Evolutionary conservation across 1,140 invertebrate species (phyloP), one percentile per base, ranked within the genome.

Genomic region (Nautilus pompilius): DNA sequence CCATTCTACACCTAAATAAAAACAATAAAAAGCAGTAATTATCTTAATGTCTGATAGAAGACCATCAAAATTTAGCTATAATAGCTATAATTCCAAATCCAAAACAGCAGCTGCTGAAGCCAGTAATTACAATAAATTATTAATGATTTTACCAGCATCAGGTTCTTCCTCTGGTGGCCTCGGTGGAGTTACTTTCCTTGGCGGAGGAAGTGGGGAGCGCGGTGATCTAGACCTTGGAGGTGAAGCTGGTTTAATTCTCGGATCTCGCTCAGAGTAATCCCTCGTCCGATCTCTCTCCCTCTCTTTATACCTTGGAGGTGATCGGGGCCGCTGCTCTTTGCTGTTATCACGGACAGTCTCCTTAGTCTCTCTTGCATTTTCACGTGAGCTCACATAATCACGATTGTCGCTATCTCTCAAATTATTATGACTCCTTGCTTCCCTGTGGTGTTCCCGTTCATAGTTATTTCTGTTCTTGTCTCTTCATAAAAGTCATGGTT

Each of bases 401-500:
- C 66, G 48, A 10, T 62, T 58, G 54, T 71, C 67, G 36, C 60
- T 65, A 15, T 69, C 69, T 22, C 68, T 41, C 10, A 66, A 71
- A 13, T 60, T 58, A 24, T 62, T 56, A 5, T 59, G 51, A 15
- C 53, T 34, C 33, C 57, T 29, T 24, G 34, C 29, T 15, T 65
- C 63, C 17, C 67, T 51, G 10, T 62, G 41, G 20, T 36, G 26
- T 22, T 53, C 62, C 54, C 54, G 61, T 17, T 71, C 66, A 8
- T 64, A 48, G 26, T 17, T 5, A 32, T 20, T 26, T 10, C 28
- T 28, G 15, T 17, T n/a, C 62, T 60, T 30, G 62, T 41, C 28
- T 70, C 69, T 15, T 73, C 69, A 57, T 56, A 58, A 6, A 28
- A 17, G 26, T 73, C 69, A 45, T 65, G 66, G 1, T 60, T 64